A percentile compares a stretch with the other conserved stretches of the same genome.
phyloP scores from a whole-genome alignment of 2,113 vertebrate species.

The Nettapus auritus region DNA sequence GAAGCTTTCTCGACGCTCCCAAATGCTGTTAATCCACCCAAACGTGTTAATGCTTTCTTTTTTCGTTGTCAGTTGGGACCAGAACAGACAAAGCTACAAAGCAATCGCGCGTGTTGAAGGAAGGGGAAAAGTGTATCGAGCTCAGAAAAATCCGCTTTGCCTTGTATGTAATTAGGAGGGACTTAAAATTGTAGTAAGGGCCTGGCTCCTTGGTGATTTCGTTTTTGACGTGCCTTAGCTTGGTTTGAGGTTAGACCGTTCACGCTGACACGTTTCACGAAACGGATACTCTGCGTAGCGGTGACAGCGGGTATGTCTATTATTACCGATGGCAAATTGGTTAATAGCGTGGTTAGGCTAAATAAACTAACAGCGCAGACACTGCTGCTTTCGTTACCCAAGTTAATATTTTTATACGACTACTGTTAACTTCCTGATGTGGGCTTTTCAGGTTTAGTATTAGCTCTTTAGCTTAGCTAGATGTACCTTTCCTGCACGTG shows the following conservation, averaged over 20 bases:
- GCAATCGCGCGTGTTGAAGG: fast-evolving
- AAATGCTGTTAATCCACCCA: not conserved
- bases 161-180: not conserved
- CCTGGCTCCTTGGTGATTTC: not conserved
- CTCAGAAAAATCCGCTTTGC: fast-evolving
- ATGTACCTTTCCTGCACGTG: not conserved
- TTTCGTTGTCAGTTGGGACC: not conserved
- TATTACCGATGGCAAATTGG: not conserved
- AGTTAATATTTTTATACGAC: not conserved
- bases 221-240: not conserved
- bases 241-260: not conserved
- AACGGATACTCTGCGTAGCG: not conserved
- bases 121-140: not conserved
- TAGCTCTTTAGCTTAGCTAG: not conserved
- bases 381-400: not conserved
- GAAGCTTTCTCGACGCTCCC: not conserved
- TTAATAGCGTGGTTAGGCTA: not conserved
- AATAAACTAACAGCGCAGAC: not conserved
- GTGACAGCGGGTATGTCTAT: not conserved
- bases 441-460: not conserved
- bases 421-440: not conserved
- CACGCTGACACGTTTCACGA: fast-evolving
- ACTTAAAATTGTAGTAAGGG: not conserved
- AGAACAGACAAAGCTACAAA: not conserved
- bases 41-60: not conserved